These are phyloP conservation scores for Plectrocnemia conspersa DNA, from an alignment of 1,140 invertebrate species.

Conservation along the genomic window DNA sequence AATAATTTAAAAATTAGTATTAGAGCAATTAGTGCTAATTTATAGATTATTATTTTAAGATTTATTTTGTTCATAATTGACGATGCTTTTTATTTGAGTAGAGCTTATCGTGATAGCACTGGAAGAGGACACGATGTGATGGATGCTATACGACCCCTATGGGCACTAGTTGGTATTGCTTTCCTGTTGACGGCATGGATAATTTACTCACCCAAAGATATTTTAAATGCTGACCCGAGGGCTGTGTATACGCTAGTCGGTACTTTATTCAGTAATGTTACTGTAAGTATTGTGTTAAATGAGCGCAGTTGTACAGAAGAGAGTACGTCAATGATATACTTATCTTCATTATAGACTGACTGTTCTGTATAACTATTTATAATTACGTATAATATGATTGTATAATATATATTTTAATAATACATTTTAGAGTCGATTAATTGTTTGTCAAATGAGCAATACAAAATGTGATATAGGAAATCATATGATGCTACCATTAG, in stretches of 20 bases:
- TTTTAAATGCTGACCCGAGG: conserved; percentile 78
- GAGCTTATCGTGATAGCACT: conserved; percentile 44
- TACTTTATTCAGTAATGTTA: conserved; percentile 92
- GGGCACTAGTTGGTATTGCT: conserved; percentile 72
- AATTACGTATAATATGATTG: conserved; percentile 17
- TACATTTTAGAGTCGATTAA: conserved; percentile 78
- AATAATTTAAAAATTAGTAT: no score
- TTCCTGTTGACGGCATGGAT: conserved; percentile 74
- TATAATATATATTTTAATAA: conserved; percentile 14
- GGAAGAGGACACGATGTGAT: conserved; percentile 43
- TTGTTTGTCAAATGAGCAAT: conserved; percentile 95
- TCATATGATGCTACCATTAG: conserved; percentile 72
- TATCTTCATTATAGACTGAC: neutral
- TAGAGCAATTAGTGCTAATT: no score
- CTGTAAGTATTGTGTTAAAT: conserved; percentile 63
- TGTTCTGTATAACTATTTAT: conserved; percentile 10
- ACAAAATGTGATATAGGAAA: conserved; percentile 81
- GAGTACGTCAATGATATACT: no score
- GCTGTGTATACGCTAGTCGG: conserved; percentile 80
- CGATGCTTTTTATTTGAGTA: conserved; percentile 24
- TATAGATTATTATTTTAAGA: no score
- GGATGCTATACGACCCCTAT: conserved; percentile 65
- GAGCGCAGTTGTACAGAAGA: no score
- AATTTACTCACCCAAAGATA: conserved; percentile 65
- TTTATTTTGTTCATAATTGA: neutral